Evolutionary conservation across 2,113 vertebrate genomes (phyloP).

Genomic region (Carassius gibelio): DNA sequence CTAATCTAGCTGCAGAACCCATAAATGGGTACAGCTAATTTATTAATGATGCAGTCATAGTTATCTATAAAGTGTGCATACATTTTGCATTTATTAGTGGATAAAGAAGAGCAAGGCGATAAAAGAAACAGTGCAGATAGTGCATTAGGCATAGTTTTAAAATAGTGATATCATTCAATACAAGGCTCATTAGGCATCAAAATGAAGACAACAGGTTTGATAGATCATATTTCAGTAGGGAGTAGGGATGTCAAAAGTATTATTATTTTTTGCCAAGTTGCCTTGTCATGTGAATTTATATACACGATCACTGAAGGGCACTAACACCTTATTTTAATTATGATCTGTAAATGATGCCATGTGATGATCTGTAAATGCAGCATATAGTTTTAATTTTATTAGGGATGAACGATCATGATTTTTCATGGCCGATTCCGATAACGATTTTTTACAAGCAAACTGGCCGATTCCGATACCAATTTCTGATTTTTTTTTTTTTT

Average conservation of each 20-base stretch:
- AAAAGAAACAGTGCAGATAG: background rate
- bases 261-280: background rate
- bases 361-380: background rate
- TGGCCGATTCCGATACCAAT: too few species aligned
- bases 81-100: background rate
- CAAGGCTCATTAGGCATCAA: constrained; percentile 21
- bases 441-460: too few species aligned
- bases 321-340: background rate
- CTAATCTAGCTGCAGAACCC: constrained; percentile 2
- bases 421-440: too few species aligned
- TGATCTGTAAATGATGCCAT: background rate
- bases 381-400: background rate
- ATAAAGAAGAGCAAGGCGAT: background rate
- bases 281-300: background rate
- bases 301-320: background rate
- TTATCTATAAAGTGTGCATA: constrained; percentile 8
- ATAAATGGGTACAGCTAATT: constrained; percentile 11
- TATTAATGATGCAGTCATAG: background rate
- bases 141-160: background rate
- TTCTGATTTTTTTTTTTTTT: too few species aligned
- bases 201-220: constrained; percentile 30
- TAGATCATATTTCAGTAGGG: background rate
- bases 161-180: constrained; percentile 22
- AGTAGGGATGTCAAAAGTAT: background rate
- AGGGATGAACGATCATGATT: too few species aligned